These are phyloP conservation scores for Monochamus saltuarius DNA, from an alignment of 1,140 invertebrate genomes.

Conservation along the genomic window DNA sequence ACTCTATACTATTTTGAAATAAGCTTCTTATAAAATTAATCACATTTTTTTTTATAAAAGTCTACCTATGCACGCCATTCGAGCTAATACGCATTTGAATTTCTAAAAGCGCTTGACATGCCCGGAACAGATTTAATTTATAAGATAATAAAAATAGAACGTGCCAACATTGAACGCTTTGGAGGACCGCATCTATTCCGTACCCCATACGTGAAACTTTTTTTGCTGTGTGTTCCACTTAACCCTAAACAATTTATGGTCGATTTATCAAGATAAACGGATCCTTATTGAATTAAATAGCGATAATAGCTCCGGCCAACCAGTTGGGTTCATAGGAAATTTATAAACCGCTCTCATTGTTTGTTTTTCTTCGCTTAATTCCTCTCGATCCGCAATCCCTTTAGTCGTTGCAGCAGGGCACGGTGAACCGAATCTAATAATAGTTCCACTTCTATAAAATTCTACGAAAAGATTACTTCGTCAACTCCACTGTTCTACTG, in stretches of 20 bases:
- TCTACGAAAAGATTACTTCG: too few species aligned
- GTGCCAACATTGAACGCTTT: constrained; percentile 7
- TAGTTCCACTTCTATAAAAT: too few species aligned
- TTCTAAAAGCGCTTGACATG: constrained; percentile 7
- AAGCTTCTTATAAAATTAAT: too few species aligned
- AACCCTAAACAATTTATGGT: constrained; percentile 44
- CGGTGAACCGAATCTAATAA: neutral
- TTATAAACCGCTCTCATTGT: constrained; percentile 33
- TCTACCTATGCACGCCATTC: too few species aligned
- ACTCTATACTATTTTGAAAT: too few species aligned
- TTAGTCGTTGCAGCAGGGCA: constrained; percentile 1
- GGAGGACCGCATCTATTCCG: neutral
- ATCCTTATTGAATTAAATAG: constrained; percentile 45
- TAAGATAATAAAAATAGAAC: constrained; percentile 12
- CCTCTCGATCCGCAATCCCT: constrained; percentile 15
- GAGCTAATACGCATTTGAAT: too few species aligned
- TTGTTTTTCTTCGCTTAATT: constrained; percentile 31
- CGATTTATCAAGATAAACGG: constrained; percentile 45
- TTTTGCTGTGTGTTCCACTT: constrained; percentile 24
- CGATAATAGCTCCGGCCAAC: constrained; percentile 39
- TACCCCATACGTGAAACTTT: constrained; percentile 11
- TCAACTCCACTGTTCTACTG: too few species aligned
- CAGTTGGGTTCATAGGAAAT: constrained; percentile 29
- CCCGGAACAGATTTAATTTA: constrained; percentile 13
- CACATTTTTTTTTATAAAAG: too few species aligned